phyloP scores from a whole-genome alignment of 2,888 invertebrate species.

The Cryptocheilus praepositus region DNA sequence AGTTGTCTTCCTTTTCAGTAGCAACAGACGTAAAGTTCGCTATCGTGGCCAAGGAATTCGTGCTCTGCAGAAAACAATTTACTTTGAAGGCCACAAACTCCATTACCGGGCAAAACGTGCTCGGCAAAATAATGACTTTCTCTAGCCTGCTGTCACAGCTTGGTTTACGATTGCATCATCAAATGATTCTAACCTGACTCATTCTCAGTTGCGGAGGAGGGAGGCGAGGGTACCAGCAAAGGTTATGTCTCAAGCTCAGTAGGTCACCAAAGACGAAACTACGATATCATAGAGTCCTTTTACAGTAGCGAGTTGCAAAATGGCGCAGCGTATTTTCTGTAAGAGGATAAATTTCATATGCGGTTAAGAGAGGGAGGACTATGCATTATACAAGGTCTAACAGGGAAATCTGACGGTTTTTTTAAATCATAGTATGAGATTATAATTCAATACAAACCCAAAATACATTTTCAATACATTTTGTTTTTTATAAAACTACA shows the following conservation, averaged over 20 bases:
- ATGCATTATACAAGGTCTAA: no score
- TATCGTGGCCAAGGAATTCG: conserved; percentile 31
- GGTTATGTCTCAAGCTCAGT: conserved; percentile 74
- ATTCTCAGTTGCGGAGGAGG: conserved; percentile 36
- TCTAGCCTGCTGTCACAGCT: conserved; percentile 50
- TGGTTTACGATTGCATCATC: conserved; percentile 46
- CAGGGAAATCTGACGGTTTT: no score
- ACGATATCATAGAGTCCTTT: conserved; percentile 10
- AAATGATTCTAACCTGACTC: conserved; percentile 62
- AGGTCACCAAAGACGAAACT: conserved; percentile 61
- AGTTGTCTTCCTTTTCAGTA: no score
- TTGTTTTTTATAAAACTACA: no score
- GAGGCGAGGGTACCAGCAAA: conserved; percentile 57
- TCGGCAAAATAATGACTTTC: conserved; percentile 72
- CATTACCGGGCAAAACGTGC: conserved; percentile 70
- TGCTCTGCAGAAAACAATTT: conserved; percentile 71
- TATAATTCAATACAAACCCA: no score
- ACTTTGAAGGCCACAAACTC: conserved; percentile 74
- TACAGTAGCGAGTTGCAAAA: conserved; percentile 19
- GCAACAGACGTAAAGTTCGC: background rate
- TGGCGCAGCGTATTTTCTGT: background rate
- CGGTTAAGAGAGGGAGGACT: no score
- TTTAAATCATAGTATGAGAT: no score
- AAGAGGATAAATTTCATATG: background rate
- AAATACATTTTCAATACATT: no score